Conservation (phyloP, 2,888 invertebrate species). For the Odontocolon sp. region DNA sequence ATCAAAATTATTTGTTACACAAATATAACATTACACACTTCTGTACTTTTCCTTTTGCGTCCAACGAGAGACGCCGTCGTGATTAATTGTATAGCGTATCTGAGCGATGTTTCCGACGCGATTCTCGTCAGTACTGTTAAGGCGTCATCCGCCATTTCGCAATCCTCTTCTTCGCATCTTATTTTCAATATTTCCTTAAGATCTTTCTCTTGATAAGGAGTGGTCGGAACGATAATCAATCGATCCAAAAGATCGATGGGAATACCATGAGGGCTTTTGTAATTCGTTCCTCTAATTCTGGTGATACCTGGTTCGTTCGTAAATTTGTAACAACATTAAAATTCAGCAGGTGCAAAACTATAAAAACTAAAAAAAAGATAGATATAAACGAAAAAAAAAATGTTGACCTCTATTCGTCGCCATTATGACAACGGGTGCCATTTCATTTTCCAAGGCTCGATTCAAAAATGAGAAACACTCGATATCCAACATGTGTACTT, state of each 20-base stretch:
- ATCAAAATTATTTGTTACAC: neutral
- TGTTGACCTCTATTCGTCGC: conserved; percentile 93
- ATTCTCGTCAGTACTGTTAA: conserved; percentile 95
- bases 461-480: conserved; percentile 99
- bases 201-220: conserved; percentile 93
- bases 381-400: neutral
- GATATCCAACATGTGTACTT: conserved; percentile 99
- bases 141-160: conserved; percentile 95
- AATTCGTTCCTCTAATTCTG: conserved; percentile 96
- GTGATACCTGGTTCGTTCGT: conserved; percentile 91
- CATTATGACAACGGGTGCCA: conserved; percentile 99
- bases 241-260: conserved; percentile 98
- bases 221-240: conserved; percentile 96
- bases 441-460: conserved; percentile 97
- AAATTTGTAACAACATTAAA: too few species aligned
- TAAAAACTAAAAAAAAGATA: conserved; percentile 6
- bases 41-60: conserved; percentile 91
- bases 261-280: conserved; percentile 97
- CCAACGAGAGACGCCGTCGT: conserved; percentile 98
- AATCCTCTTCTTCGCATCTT: conserved; percentile 98
- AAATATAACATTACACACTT: conserved; percentile 82
- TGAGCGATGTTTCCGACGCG: conserved; percentile 94
- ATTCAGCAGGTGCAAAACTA: too few species aligned
- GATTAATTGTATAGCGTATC: conserved; percentile 99
- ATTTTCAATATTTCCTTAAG: conserved; percentile 95